phyloP scores from a whole-genome alignment of 2,113 vertebrate species.

The Rhagologus leucostigma region DNA sequence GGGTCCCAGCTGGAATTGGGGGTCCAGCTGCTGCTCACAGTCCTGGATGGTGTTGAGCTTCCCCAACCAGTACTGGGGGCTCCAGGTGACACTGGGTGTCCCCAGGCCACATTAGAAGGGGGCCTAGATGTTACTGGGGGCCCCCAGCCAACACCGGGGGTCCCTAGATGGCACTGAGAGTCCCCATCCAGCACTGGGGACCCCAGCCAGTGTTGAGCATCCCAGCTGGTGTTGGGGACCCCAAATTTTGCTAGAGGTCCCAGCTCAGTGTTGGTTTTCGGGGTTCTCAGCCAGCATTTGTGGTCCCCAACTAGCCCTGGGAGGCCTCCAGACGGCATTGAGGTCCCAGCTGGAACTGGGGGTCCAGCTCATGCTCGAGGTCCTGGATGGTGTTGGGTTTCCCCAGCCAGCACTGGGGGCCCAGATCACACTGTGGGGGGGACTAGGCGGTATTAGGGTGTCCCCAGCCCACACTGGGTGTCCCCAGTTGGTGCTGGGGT shows the following conservation, averaged over 20 bases:
- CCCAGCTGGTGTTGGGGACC: background rate
- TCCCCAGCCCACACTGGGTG: background rate
- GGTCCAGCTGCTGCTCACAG: background rate
- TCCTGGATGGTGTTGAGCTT: fast-evolving
- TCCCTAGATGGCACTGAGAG: background rate
- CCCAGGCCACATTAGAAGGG: background rate
- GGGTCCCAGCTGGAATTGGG: background rate
- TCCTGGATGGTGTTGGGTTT: background rate
- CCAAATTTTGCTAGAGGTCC: background rate
- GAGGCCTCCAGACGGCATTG: background rate
- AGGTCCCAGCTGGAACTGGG: background rate
- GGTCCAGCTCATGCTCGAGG: background rate
- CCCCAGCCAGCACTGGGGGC: background rate
- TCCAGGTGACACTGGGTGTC: background rate
- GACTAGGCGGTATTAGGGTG: background rate
- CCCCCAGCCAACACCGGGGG: too few species aligned
- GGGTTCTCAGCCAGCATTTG: background rate
- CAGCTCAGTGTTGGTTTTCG: background rate
- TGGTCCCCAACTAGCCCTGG: background rate
- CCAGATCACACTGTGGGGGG: background rate
- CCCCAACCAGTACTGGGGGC: fast-evolving
- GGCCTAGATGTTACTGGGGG: background rate
- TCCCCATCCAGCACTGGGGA: background rate
- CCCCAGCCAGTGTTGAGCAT: background rate
- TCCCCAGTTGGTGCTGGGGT: background rate